Conservation (phyloP, 2,113 vertebrate species). For the Bombycilla garrulus region DNA sequence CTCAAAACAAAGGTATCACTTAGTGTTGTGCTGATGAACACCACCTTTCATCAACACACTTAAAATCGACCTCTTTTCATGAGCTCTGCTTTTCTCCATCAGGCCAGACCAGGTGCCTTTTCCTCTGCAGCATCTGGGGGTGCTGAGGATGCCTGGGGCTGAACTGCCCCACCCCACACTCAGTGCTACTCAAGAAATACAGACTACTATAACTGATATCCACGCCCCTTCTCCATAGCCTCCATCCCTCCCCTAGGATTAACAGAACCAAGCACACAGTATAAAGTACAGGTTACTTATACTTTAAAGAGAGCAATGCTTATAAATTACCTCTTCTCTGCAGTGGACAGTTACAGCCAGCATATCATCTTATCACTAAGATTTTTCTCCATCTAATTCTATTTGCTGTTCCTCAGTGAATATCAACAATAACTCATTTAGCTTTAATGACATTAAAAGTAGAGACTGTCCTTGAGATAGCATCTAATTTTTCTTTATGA, state of each 20-base stretch:
- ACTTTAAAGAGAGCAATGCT: not conserved
- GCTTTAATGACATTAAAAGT: slow-evolving; percentile 64
- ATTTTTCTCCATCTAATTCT: slow-evolving; percentile 43
- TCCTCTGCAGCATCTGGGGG: not conserved
- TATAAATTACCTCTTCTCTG: slow-evolving; percentile 26
- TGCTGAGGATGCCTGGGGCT: not conserved
- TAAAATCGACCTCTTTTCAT: not conserved
- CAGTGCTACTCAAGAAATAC: not conserved
- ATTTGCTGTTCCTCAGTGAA: slow-evolving; percentile 44
- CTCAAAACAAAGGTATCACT: not conserved
- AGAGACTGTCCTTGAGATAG: slow-evolving; percentile 69
- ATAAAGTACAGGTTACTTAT: not conserved
- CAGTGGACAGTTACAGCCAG: slow-evolving; percentile 24
- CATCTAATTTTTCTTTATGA: slow-evolving; percentile 73
- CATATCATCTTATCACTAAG: slow-evolving; percentile 22
- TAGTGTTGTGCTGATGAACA: not conserved
- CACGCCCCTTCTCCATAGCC: not conserved
- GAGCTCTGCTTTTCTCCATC: not conserved
- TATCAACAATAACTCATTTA: slow-evolving; percentile 65
- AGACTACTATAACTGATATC: not conserved
- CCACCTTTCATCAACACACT: not conserved
- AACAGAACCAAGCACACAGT: not conserved
- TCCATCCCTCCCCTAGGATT: not conserved
- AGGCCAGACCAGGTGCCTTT: not conserved
- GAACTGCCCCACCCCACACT: not conserved